A percentile compares a stretch with the other conserved stretches of the same genome.
phyloP scores from a whole-genome alignment of 37 sponge, comb jelly and placozoan genomes.

The Theonella swinhoei region DNA sequence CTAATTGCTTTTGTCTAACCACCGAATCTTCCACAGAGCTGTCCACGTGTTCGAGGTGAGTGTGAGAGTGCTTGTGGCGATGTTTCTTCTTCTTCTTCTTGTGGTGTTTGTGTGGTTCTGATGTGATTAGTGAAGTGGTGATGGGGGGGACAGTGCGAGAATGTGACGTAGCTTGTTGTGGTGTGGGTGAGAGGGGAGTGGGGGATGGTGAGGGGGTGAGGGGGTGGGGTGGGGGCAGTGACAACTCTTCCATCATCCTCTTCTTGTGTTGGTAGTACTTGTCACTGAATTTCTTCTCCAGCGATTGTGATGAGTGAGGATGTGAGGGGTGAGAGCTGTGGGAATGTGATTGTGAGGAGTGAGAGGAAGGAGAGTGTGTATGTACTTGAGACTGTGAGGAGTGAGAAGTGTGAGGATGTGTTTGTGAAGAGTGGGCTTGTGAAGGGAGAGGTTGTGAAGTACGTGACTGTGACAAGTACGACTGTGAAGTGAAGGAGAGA shows the following conservation, averaged over 20 bases:
- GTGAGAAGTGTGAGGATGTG: neutral
- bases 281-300: neutral
- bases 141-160: neutral
- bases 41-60: too few species aligned
- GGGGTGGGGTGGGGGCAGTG: neutral
- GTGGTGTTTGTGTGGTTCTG: slow-evolving; percentile 11
- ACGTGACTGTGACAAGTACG: neutral
- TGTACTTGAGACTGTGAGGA: neutral
- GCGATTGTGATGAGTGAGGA: slow-evolving; percentile 3
- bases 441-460: neutral
- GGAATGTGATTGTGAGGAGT: neutral
- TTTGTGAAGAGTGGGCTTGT: neutral
- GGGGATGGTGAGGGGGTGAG: slow-evolving; percentile 1
- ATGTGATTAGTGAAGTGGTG: neutral
- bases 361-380: neutral
- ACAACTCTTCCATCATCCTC: slow-evolving; percentile 1
- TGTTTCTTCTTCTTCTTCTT: slow-evolving; percentile 37
- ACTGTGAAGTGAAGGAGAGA: neutral
- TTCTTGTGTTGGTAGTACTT: neutral
- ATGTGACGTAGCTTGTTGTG: slow-evolving; percentile 20
- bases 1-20: neutral
- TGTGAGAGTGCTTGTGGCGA: slow-evolving; percentile 15
- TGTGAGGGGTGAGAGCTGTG: neutral
- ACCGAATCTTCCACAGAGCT: too few species aligned
- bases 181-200: neutral